Evolutionary conservation across 2,797 vertebrate genomes (phyloP).

Genomic region (Allobates femoralis): DNA sequence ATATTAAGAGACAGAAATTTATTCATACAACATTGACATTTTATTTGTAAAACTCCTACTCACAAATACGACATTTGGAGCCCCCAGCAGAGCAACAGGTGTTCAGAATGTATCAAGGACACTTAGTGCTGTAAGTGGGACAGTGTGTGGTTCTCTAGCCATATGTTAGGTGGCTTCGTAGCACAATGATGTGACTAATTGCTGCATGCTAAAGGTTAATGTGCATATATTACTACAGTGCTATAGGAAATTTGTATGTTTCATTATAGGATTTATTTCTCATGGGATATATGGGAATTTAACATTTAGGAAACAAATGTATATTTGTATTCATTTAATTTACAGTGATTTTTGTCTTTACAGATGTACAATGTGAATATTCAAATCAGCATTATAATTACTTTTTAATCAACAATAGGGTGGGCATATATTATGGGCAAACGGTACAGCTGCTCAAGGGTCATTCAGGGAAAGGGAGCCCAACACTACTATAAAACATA

Average conservation of each 20-base stretch:
- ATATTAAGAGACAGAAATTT: slow-evolving; percentile 60
- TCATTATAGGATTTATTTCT: slow-evolving; percentile 8
- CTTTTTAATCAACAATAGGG: neutral
- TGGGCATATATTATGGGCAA: no score
- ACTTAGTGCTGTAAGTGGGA: slow-evolving; percentile 55
- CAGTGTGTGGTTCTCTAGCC: slow-evolving; percentile 57
- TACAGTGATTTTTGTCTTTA: neutral
- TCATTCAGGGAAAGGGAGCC: neutral
- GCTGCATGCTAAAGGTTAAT: slow-evolving; percentile 52
- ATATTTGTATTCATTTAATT: neutral
- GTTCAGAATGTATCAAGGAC: slow-evolving; percentile 58
- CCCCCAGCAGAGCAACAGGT: slow-evolving; percentile 57
- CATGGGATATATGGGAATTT: neutral
- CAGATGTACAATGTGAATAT: neutral
- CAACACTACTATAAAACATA: neutral
- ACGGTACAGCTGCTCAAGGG: neutral
- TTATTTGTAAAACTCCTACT: slow-evolving; percentile 60
- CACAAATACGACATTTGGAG: slow-evolving; percentile 60
- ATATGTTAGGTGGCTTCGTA: slow-evolving; percentile 56
- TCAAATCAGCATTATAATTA: neutral
- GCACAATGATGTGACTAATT: slow-evolving; percentile 54
- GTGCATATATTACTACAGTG: slow-evolving; percentile 37
- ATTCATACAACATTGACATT: slow-evolving; percentile 63
- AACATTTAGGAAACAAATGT: neutral
- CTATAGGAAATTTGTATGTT: slow-evolving; percentile 17